Evolutionary conservation across 2,113 vertebrate species (phyloP), one percentile per base, ranked within the genome.

Genomic region (Mormoops blainvillei): DNA sequence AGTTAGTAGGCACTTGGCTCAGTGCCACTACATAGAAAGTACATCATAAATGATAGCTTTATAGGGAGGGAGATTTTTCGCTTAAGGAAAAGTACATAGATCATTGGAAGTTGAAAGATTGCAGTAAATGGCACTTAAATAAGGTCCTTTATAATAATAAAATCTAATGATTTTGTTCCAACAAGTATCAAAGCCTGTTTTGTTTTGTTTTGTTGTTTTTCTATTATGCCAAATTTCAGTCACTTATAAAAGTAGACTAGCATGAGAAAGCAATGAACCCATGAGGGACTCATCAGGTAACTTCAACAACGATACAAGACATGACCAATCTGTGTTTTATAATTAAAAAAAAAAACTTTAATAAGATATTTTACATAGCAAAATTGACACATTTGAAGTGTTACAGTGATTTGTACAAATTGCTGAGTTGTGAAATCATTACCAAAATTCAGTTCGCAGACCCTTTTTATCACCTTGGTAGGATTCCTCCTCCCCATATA

Each of bases 201-300:
- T 67, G 26, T 92, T 77, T 52, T 88, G 22, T 38, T 81, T 94
- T 63, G 8, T 38, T 94, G 9, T 71, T 95, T 90, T 94, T 58
- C 52, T 83, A 31, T 91, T 61, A 50, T 28, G 28, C 65, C 8
- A 38, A 88, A 50, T 92, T 86, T 71, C 45, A 95, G 77, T 48
- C 33, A 68, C 88, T 95, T 80, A 22, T 94, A 82, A 88, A 86
- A 97, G 85, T 95, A 86, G 2, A 48, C 18, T 22, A 71, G 16
- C 14, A 9, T 86, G 73, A 94, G 52, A 81, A 10, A 94, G 3
- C 56, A 93, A 2, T 87, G 12, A 81, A 83, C 9, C 50, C 15
- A 13, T 28, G 15, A 84, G 81, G 43, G 77, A 91, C 61, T n/a
- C 43, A 50, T 86, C 48, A 67, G 54, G 73, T 91, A 83, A 0